Conservation (phyloP, 2,797 vertebrate genomes). For the Gymnocypris eckloni region DNA sequence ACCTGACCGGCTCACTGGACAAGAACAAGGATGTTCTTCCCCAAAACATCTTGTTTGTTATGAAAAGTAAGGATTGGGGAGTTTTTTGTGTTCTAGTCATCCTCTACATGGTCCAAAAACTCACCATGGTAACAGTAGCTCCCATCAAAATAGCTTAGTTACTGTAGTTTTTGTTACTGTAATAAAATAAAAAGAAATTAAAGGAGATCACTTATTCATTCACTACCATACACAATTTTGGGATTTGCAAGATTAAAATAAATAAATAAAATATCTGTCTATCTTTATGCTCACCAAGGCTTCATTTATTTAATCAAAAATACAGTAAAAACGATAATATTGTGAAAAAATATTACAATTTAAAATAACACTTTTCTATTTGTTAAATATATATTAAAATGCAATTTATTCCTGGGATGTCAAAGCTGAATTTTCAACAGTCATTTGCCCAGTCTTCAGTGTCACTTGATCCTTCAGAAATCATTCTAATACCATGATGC, state of each 20-base stretch:
- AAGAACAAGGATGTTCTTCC: constrained; percentile 94
- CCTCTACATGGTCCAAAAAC: not conserved
- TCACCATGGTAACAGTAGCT: not conserved
- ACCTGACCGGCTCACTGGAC: constrained; percentile 87
- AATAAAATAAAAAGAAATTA: not conserved
- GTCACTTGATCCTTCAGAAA: too few species aligned
- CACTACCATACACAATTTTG: not conserved
- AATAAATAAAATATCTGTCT: too few species aligned
- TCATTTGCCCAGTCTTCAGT: too few species aligned
- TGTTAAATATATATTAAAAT: too few species aligned
- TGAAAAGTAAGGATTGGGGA: constrained; percentile 89
- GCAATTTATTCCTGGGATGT: too few species aligned
- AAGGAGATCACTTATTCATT: not conserved
- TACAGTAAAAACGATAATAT: too few species aligned
- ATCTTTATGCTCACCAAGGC: too few species aligned
- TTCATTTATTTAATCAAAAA: too few species aligned
- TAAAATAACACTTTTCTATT: not conserved
- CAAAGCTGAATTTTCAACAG: too few species aligned
- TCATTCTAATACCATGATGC: too few species aligned
- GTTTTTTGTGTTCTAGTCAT: not conserved
- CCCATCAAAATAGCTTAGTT: not conserved
- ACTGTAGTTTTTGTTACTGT: constrained; percentile 9
- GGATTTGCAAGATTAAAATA: not conserved
- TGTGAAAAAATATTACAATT: too few species aligned
- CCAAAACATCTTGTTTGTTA: constrained; percentile 91